Base-by-base conservation (phyloP, 1,140 invertebrate species). In the Pararge aegeria region DNA sequence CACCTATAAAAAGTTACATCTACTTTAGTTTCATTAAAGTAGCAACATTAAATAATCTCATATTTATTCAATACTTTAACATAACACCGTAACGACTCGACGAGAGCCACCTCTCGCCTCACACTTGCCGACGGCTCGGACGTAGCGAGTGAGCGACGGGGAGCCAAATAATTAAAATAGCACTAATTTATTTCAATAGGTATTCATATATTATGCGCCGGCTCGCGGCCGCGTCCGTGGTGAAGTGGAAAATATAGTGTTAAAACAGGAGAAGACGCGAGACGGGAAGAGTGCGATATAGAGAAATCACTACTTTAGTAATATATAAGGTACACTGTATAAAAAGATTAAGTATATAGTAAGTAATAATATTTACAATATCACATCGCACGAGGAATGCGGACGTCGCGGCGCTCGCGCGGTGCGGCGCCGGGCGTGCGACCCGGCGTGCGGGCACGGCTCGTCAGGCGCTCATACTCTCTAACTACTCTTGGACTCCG, bases 1-100 rank as follows among this genome's bases (percentile, higher is more conserved):
- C 71, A 78, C 71, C 75, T 83, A 83, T 81, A 79, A 74, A 76
- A 77, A 79, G 71, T 71, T 80, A 80, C 74, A 83, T 57, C 79
- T 82, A 86, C 73, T 66, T 61, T 64, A 63, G 56, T 66, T 55
- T 48, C 60, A 53, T 62, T 49, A 40, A 57, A 55, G 57, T 65
- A 74, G 72, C 69, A 69, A 74, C 73, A 57, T 62, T 62, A 60
- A 73, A 71, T 75, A 73, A 78, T 78, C 68, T 78, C 77, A 70
- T 58, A 55, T 67, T 57, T 57, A 62, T 37, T 38, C 34, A 37
- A 65, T 53, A 61, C 48, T 63, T 55, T 62, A 67, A 75, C 64
- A 38, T 62, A 57, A 57, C 55, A 24, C 20, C 24, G 16, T 21
- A 20, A 34, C 29, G 27, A 64, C n/a, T 48, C 24, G 24, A 24